Percentiles rank a stretch among this genome's conserved stretches.
Evolutionary conservation across 2,797 vertebrate species (phyloP).

Genomic region (Acrocephalus scirpaceus): DNA sequence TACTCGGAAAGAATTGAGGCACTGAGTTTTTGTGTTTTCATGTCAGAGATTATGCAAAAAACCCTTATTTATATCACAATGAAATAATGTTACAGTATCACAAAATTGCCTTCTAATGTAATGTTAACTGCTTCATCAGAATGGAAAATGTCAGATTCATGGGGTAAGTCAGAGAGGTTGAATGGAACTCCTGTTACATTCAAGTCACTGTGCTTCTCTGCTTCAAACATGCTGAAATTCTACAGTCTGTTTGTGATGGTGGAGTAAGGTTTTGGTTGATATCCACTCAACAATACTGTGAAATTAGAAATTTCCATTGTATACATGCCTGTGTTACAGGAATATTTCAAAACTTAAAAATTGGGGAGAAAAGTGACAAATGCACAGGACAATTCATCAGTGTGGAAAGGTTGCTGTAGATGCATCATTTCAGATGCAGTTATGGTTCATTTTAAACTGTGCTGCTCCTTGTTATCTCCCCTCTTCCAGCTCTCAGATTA

Average conservation of each 20-base stretch:
- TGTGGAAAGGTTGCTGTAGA: background rate
- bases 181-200: background rate
- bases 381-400: background rate
- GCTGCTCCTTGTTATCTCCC: background rate
- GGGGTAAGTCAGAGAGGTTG: background rate
- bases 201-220: background rate
- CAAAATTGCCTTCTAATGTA: background rate
- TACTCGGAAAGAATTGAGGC: background rate
- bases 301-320: background rate
- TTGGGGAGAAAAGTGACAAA: background rate
- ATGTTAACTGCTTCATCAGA: background rate
- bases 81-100: background rate
- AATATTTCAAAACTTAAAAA: background rate
- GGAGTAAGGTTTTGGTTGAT: background rate
- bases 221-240: background rate
- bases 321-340: background rate
- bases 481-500: background rate
- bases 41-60: background rate
- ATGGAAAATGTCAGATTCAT: background rate
- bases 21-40: background rate
- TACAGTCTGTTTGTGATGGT: background rate
- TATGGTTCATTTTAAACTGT: background rate
- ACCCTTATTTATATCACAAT: background rate
- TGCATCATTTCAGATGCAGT: background rate
- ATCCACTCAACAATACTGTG: background rate